Evolutionary conservation across 2,797 vertebrate genomes (phyloP), one percentile per base, ranked within the genome.

Genomic region (Lacerta viridis): DNA sequence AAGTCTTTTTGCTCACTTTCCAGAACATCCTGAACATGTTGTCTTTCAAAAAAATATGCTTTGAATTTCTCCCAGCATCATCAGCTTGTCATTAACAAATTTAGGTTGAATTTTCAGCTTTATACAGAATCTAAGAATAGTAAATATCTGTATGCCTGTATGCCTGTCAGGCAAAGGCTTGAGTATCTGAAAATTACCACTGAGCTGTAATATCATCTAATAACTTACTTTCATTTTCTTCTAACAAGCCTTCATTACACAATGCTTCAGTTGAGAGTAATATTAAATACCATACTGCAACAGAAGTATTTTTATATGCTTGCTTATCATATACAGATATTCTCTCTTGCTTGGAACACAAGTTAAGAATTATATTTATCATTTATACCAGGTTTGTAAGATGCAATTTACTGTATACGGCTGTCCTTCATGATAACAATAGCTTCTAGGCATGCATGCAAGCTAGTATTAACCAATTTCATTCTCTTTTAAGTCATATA

Each of bases 121-220:
- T 43, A 64, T 64, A 59, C 66, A 80, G 46, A 43, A 80, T 39
- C 78, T 87, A 80, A 80, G 59, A 72, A 39, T 59, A 85, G 29
- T 71, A 39, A 29, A 13, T 55, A 64, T 64, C 64, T 81, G 33
- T 81, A 81, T 7, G 77, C 39, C 64, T 81, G 33, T 81, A 81
- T 7, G 77, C 39, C 11, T 36, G 55, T 61, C 18, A 36, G 50
- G 20, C 55, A 80, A 7, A 59, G 55, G 18, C n/a, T 61, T 80
- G 55, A 61, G 33, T 13, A 36, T 39, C 55, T 55, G 25, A 6
- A 79, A 25, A n/a, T 80, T 61, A 80, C 33, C n/a, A 25, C 10
- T 20, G 33, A 61, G 7, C 2, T 39, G 11, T 33, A 46, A 79
- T n/a, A 79, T 72, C 6, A 33, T 72, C 5, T 36, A 33, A 18